A percentile compares a stretch with the other conserved stretches of the same genome.
phyloP scores from a whole-genome alignment of 2,797 vertebrate species.

The Philypnodon macrostomus region DNA sequence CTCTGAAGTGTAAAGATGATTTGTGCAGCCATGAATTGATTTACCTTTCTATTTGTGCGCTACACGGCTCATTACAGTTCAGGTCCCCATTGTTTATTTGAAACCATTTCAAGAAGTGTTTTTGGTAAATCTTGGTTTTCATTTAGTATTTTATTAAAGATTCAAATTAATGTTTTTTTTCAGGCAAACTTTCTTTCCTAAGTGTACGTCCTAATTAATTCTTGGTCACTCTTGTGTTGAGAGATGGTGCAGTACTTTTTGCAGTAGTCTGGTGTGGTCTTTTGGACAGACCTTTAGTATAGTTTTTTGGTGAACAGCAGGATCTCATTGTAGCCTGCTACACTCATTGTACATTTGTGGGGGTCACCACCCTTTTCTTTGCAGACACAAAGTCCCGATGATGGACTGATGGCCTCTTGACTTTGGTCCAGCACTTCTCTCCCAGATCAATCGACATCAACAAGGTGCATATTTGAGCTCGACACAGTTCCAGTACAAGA shows the following conservation, averaged over 20 bases:
- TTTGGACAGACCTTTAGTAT: not conserved
- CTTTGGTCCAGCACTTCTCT: conserved; percentile 46
- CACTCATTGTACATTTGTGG: conserved; percentile 44
- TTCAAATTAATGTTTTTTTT: conserved; percentile 50
- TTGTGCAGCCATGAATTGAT: conserved; percentile 32
- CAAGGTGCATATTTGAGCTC: conserved; percentile 73
- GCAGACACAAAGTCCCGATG: conserved; percentile 21
- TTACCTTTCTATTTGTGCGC: conserved; percentile 38
- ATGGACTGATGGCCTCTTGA: conserved; percentile 47
- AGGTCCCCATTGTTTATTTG: conserved; percentile 56
- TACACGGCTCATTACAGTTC: conserved; percentile 50
- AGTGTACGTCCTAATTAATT: conserved; percentile 45
- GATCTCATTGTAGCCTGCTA: conserved; percentile 67
- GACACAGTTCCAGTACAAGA: conserved; percentile 70
- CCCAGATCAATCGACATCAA: conserved; percentile 68
- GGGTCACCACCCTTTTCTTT: not conserved
- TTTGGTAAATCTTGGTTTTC: conserved; percentile 53
- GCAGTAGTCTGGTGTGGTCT: conserved; percentile 47
- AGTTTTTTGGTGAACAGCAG: conserved; percentile 69
- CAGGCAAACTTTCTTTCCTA: conserved; percentile 47
- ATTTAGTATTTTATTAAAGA: conserved; percentile 73
- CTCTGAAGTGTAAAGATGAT: conserved; percentile 53
- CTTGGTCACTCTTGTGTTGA: conserved; percentile 32
- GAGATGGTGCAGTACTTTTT: conserved; percentile 30
- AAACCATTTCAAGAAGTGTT: conserved; percentile 38